These are phyloP conservation scores for Microcebus tavaratra DNA, from an alignment of 2,113 vertebrate species.

Conservation along the genomic window DNA sequence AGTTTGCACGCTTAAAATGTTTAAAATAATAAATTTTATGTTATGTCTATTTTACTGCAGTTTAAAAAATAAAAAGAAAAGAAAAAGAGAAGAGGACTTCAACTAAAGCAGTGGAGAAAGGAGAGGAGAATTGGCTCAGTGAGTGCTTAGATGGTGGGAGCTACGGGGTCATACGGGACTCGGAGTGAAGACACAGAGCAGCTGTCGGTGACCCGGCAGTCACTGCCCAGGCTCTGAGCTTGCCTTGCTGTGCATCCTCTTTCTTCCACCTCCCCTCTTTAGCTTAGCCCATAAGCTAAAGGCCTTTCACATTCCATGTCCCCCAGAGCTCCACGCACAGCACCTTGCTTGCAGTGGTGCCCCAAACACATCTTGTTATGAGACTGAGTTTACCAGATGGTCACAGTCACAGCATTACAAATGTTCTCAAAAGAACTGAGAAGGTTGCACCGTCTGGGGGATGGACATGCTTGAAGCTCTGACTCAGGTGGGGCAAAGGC, in stretches of 20 bases:
- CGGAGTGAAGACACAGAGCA: too few relatives aligned
- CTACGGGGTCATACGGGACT: background rate
- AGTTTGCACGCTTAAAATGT: background rate
- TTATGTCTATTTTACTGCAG: background rate
- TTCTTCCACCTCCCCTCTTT: background rate
- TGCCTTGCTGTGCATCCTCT: background rate
- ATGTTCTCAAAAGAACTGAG: background rate
- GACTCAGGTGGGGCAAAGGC: too few relatives aligned
- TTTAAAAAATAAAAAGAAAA: background rate
- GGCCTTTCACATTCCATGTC: background rate
- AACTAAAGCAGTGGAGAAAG: background rate
- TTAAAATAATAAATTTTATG: background rate
- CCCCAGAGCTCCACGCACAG: background rate
- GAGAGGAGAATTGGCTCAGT: too few relatives aligned
- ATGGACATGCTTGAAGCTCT: too few relatives aligned
- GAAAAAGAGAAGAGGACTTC: background rate
- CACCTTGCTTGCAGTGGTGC: background rate
- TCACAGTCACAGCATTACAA: background rate
- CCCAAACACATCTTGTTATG: background rate
- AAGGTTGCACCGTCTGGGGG: background rate
- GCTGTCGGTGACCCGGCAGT: fast-evolving
- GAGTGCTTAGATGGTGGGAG: background rate
- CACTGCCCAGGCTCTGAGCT: background rate
- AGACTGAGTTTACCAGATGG: background rate
- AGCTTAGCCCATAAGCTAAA: background rate